A percentile compares a stretch with the other conserved stretches of the same genome.
These are phyloP conservation scores for Labrus mixtus DNA, from an alignment of 2,113 vertebrate species.

Conservation along the genomic window DNA sequence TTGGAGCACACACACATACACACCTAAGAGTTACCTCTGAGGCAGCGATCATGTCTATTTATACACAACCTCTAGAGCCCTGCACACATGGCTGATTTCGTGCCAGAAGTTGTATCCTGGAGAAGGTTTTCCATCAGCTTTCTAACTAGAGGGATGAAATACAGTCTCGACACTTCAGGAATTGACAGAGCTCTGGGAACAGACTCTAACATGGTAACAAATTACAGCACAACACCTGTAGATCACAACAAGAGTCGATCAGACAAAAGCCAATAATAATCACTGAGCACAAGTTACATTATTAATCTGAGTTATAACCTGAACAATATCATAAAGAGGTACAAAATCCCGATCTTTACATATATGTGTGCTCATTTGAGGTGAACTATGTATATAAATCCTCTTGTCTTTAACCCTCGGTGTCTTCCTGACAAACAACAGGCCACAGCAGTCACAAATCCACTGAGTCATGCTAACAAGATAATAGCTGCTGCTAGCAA, in stretches of 20 bases:
- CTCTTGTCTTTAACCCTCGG: neutral
- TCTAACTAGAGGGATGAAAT: neutral
- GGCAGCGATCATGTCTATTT: slow-evolving; percentile 59
- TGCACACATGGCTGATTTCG: neutral
- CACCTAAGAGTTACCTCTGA: slow-evolving; percentile 58
- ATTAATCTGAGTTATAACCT: neutral
- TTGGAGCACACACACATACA: slow-evolving; percentile 81
- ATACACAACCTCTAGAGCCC: slow-evolving; percentile 55
- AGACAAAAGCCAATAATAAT: slow-evolving; percentile 24
- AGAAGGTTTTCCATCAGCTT: slow-evolving; percentile 13
- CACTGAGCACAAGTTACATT: neutral
- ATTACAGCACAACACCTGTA: slow-evolving; percentile 22
- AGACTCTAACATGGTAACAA: neutral
- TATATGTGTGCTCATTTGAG: no score
- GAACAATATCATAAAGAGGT: neutral
- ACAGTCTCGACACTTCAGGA: neutral
- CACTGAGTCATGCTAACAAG: slow-evolving; percentile 87
- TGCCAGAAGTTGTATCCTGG: slow-evolving; percentile 1
- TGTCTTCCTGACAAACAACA: slow-evolving; percentile 50
- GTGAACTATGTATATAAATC: no score
- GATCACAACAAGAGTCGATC: neutral
- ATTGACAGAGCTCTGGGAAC: neutral
- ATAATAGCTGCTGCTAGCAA: slow-evolving; percentile 48
- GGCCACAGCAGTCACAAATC: slow-evolving; percentile 85
- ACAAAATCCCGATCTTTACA: neutral